These are phyloP conservation scores for Amazona vittata DNA, from an alignment of 2,113 vertebrate genomes.

Conservation along the genomic window DNA sequence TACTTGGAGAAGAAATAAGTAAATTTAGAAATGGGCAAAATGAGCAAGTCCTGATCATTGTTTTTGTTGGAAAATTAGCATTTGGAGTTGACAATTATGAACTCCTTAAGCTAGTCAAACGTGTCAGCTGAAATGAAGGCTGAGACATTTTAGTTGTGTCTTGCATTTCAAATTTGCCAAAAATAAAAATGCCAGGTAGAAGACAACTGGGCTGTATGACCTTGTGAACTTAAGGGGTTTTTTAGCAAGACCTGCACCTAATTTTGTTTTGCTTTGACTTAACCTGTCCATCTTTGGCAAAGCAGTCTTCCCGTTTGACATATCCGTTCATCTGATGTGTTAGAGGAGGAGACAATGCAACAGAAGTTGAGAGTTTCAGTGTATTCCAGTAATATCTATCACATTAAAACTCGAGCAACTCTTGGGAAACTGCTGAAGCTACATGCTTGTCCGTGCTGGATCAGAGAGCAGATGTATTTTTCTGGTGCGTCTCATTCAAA, in stretches of 20 bases:
- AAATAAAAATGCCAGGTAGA: not conserved
- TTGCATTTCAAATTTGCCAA: slow-evolving; percentile 38
- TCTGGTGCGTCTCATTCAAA: not conserved
- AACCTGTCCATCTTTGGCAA: slow-evolving; percentile 41
- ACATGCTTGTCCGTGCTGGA: not conserved
- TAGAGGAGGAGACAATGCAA: slow-evolving; percentile 1
- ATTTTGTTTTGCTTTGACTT: slow-evolving; percentile 54
- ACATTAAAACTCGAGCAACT: not conserved
- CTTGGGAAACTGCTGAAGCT: not conserved
- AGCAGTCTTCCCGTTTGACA: slow-evolving; percentile 26
- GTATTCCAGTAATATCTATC: not conserved
- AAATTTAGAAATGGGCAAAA: not conserved
- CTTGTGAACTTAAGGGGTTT: not conserved
- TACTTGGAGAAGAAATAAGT: not conserved
- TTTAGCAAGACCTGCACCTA: slow-evolving; percentile 18
- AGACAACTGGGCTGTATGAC: not conserved
- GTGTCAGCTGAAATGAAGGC: slow-evolving; percentile 8
- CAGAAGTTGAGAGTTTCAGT: not conserved
- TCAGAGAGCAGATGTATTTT: not conserved
- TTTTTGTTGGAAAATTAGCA: not conserved
- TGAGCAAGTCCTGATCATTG: slow-evolving; percentile 17
- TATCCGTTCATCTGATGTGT: not conserved
- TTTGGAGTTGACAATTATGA: slow-evolving; percentile 5
- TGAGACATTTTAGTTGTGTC: slow-evolving; percentile 16
- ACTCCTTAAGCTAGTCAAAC: not conserved